Evolutionary conservation across 2,888 invertebrate species (phyloP).

Genomic region (Synanthedon andrenaeformis): DNA sequence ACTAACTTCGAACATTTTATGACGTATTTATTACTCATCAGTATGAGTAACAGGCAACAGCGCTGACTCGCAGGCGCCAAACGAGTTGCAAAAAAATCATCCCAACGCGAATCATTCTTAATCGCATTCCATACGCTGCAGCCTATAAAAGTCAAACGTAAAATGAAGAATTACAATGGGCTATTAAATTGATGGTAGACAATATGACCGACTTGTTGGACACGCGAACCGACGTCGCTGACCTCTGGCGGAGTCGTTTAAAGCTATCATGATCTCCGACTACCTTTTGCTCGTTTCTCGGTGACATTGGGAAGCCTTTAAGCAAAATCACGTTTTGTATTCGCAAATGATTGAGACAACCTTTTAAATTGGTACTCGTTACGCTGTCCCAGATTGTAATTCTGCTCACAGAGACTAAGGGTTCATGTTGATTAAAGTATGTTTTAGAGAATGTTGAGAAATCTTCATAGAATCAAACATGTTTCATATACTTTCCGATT

Average conservation of each 20-base stretch:
- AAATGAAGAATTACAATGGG: constrained; percentile 32
- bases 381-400: no score
- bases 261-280: background rate
- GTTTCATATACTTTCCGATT: no score
- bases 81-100: background rate
- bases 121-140: background rate
- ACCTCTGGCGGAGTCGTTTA: constrained; percentile 12
- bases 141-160: background rate
- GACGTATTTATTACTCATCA: background rate
- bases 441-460: no score
- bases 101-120: background rate
- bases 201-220: constrained; percentile 27
- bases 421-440: no score
- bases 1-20: no score
- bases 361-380: background rate
- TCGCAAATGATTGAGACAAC: background rate
- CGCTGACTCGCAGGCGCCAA: background rate
- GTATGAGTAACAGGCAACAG: background rate
- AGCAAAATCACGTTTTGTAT: constrained; percentile 1
- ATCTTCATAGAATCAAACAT: no score
- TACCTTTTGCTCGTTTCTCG: background rate
- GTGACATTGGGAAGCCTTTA: background rate
- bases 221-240: constrained; percentile 28
- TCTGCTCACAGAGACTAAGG: no score
- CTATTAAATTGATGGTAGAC: constrained; percentile 32